Base-by-base conservation (phyloP, 2,113 vertebrate genomes). In the Bubo scandiacus region DNA sequence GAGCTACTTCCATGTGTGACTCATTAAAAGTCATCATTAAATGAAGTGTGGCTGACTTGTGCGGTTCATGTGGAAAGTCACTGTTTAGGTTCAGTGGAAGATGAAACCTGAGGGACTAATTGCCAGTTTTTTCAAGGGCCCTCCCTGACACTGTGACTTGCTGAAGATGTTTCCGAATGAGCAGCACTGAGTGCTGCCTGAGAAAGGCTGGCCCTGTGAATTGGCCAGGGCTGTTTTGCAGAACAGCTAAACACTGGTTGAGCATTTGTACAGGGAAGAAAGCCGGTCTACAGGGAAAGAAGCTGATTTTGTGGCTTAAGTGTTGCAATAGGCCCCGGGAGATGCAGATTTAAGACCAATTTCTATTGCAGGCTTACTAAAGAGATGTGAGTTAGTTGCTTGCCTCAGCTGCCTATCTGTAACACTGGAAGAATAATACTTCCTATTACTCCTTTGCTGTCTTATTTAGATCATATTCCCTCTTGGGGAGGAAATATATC, bases 341-440 rank as follows among this genome's bases (percentile, higher is more conserved):
- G 90, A 68, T 49, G 58, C 58, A 82, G 94, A 92, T 96, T 94
- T 92, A 66, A 94, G 88, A 67, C 51, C 77, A 67, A 34, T 91
- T 95, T 84, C 86, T 92, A 15, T 81, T 79, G 61, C 81, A 96
- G 81, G 36, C 52, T 91, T 52, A 38, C 95, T 87, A 55, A 82
- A 85, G 81, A 90, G 34, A 23, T 85, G 65, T 65, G 81, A 85
- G 70, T 74, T 92, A 88, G 42, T 63, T 86, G 47, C 67, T 88
- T 94, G 43, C 81, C 59, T 92, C 88, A 90, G 78, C 92, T 88
- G 55, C 75, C 75, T 94, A 22, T 84, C 38, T 71, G 42, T 84
- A 86, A 81, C 21, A 38, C 16, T 82, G 81, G 80, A 90, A 92
- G 65, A 86, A 86, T 59, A 68, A 78, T 71, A 22, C 34, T 81